Evolutionary conservation across 2,797 vertebrate genomes (phyloP), one percentile per base, ranked within the genome.

Genomic region (Phoxinus dragarum): DNA sequence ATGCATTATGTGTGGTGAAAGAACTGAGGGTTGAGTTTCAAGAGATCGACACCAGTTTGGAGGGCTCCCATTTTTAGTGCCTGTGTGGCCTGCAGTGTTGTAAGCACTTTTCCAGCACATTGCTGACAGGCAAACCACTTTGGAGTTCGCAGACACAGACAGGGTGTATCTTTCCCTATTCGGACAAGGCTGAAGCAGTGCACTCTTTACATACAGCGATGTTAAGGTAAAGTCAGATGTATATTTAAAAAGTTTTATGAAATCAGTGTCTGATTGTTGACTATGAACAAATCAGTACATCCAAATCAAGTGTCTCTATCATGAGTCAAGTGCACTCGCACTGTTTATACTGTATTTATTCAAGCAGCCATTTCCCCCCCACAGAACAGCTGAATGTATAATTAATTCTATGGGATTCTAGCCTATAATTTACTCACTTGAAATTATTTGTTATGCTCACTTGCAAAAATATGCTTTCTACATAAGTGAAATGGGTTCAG

Each of bases 1-100:
- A 95, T 92, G 93, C 92, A 91, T 94, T 92, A 94, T 91, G 89
- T 94, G 92, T 93, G 92, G 84, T 84, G 73, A 81, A 74, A 80
- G 68, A 44, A 49, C 66, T 73, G 69, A 71, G 49, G 42, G 85
- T 82, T 84, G 49, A 84, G 68, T 79, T 85, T 82, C 68, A 56
- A 40, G 72, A 83, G 80, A 36, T 67, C 66, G 74, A 91, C 86
- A 85, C 49, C 78, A 69, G 42, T 86, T 89, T 88, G 75, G 69
- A 74, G 27, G 64, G 72, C 52, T 61, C 75, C 52, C 73, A 80
- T 47, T 80, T 59, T 84, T 84, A 34, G 61, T 90, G 81, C 68
- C 42, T 79, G 82, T 86, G 83, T 72, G 38, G 44, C 79, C 73
- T 68, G 40, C 27, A 69, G 61, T 80, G 85, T 86, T 88, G 85